Percentiles rank a stretch among this genome's conserved stretches.
phyloP scores from a whole-genome alignment of 2,113 vertebrate species.

The Neolamprologus caudopunctatus region DNA sequence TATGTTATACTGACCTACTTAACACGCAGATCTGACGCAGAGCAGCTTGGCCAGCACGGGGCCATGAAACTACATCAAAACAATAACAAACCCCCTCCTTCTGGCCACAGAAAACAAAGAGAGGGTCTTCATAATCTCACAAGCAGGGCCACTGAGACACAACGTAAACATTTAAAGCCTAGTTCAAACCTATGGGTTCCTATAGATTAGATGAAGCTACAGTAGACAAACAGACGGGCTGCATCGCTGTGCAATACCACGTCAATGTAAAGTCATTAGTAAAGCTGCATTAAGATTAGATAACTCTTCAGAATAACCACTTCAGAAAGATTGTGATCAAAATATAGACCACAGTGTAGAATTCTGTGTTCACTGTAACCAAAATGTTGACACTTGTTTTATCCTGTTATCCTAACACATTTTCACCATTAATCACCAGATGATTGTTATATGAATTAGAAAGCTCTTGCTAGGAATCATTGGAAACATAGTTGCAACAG shows the following conservation, averaged over 20 bases:
- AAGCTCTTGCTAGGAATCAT: not conserved
- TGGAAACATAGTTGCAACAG: not conserved
- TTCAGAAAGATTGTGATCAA: not conserved
- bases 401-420: not conserved
- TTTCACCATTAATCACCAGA: not conserved
- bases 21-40: slow-evolving; percentile 30
- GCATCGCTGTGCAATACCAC: not conserved
- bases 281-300: not conserved
- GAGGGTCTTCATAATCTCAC: not conserved
- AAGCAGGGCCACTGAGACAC: not conserved
- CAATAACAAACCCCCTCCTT: slow-evolving; percentile 50
- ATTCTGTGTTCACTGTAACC: not conserved
- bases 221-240: not conserved
- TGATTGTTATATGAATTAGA: not conserved
- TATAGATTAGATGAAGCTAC: not conserved
- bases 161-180: not conserved
- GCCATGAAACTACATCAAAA: slow-evolving; percentile 52
- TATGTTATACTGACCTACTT: slow-evolving; percentile 71
- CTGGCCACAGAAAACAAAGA: not conserved
- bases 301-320: not conserved
- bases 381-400: not conserved
- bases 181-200: not conserved
- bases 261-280: not conserved
- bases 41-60: not conserved
- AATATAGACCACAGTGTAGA: not conserved